phyloP scores from a whole-genome alignment of 1,140 invertebrate species.

The Drosophila miranda region DNA sequence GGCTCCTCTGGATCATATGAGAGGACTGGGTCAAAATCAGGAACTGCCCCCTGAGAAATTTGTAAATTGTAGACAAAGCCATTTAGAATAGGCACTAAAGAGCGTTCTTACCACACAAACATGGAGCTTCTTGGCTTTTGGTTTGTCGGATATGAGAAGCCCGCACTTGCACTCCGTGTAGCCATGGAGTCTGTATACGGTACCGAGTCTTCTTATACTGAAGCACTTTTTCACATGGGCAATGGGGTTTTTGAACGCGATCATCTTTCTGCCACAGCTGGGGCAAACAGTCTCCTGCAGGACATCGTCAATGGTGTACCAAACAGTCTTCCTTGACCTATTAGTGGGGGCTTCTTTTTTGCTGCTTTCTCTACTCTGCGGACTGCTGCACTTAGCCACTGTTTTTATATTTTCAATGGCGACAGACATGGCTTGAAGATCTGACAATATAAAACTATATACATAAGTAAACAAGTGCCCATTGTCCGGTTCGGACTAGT shows the following conservation, averaged over 20 bases:
- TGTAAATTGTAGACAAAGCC: not conserved
- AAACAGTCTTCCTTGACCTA: slow-evolving; percentile 22
- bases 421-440: slow-evolving; percentile 1
- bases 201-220: slow-evolving; percentile 50
- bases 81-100: no score
- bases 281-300: slow-evolving; percentile 35
- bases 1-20: not conserved
- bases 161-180: slow-evolving; percentile 65
- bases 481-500: not conserved
- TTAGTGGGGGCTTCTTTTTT: not conserved
- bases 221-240: slow-evolving; percentile 60
- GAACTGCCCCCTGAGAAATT: slow-evolving; percentile 45
- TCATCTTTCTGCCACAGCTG: slow-evolving; percentile 45
- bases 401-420: no score
- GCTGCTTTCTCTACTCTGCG: not conserved
- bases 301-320: slow-evolving; percentile 40
- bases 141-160: slow-evolving; percentile 44
- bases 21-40: slow-evolving; percentile 37
- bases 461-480: slow-evolving; percentile 32
- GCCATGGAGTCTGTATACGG: slow-evolving; percentile 55
- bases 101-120: slow-evolving; percentile 43
- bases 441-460: slow-evolving; percentile 7
- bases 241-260: slow-evolving; percentile 46
- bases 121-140: slow-evolving; percentile 59
- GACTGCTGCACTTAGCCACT: not conserved